Percentiles rank a stretch among this genome's conserved stretches.
Conservation (phyloP, 2,888 invertebrate species). For the Temnothorax ravouxi region DNA sequence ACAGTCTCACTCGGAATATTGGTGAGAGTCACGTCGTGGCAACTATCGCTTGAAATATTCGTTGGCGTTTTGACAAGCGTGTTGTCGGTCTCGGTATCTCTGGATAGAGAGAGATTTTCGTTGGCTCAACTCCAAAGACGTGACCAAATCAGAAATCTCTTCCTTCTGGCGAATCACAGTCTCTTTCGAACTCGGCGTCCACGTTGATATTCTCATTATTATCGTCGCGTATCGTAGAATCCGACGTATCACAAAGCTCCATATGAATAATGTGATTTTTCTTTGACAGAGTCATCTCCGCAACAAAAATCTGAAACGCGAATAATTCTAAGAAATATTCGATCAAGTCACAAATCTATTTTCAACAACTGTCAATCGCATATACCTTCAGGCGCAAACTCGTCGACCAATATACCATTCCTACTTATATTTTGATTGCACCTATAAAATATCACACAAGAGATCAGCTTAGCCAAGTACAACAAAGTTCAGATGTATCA, state of each 20-base stretch:
- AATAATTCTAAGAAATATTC: background rate
- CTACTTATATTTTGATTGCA: conserved; percentile 80
- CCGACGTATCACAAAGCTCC: background rate
- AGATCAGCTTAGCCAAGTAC: background rate
- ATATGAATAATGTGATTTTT: conserved; percentile 13
- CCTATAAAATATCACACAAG: conserved; percentile 62
- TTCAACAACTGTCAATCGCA: background rate
- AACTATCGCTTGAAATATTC: background rate
- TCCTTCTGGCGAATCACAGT: background rate
- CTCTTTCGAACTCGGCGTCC: background rate
- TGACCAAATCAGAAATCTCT: background rate
- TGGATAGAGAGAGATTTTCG: conserved; percentile 29
- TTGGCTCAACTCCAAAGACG: conserved; percentile 7
- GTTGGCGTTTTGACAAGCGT: background rate
- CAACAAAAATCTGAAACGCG: conserved; percentile 53
- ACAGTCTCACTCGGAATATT: background rate
- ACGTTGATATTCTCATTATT: background rate
- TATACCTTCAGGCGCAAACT: conserved; percentile 77
- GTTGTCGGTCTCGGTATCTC: background rate
- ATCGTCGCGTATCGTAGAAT: background rate
- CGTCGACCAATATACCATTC: conserved; percentile 80
- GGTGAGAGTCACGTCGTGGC: background rate
- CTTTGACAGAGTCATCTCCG: conserved; percentile 15
- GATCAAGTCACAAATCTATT: background rate
- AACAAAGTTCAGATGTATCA: background rate